Evolutionary conservation across 2,888 invertebrate genomes (phyloP), one percentile per base, ranked within the genome.

Genomic region (Brenthis hecate): DNA sequence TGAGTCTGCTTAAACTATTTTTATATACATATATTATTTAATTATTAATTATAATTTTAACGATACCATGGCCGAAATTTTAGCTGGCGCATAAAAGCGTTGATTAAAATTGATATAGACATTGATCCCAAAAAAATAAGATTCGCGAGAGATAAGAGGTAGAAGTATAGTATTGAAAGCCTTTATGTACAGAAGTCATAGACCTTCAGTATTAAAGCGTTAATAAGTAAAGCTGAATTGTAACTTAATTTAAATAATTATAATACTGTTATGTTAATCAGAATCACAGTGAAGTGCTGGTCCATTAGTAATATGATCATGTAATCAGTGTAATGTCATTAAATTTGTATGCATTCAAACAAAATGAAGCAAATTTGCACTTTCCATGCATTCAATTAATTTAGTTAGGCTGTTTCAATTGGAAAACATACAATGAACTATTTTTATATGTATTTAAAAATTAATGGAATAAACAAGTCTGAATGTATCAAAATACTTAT

Each of bases 291-390:
- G 66, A 66, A 54, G 56, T 43, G 50, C 61, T 47, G 61, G 61
- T 67, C 66, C 63, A 60, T 64, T 67, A 64, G 62, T 69, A 69
- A 66, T 57, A 54, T 36, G 63, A 58, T 64, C 63, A 55, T 70
- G 67, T 66, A 66, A 70, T 70, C 67, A 66, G 55, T 43, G 55
- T 67, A 60, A 51, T 64, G 58, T 66, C 54, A 63, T 70, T 70
- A 67, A 64, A 63, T 47, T 62, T 47, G 56, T 70, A 58, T 66
- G 56, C 54, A 48, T 50, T 69, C n/a, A 28, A 67, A 65, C 23
- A 50, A 58, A 60, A 65, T 68, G 57, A 48, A 65, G 60, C 13
- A 51, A 56, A 56, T 54, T 61, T 56, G 50, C 50, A 56, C 43
- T 61, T 56, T 50, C n/a, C 32, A 16, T 58, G 32, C 61, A 23